Evolutionary conservation across 2,113 vertebrate species (phyloP).

Genomic region (Empidonax alnorum): DNA sequence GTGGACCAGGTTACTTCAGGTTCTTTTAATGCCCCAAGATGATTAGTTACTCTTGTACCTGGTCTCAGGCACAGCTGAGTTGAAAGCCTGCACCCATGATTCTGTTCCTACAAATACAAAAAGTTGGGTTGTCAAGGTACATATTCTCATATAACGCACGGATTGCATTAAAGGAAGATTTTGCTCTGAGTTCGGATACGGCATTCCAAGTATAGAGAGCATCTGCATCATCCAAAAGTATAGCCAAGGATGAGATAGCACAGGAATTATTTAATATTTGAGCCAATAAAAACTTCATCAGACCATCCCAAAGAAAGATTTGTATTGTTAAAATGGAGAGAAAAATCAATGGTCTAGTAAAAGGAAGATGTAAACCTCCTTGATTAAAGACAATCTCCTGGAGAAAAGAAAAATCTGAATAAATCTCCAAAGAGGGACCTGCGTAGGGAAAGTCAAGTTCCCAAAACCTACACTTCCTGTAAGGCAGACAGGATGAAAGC

Average conservation of each 20-base stretch:
- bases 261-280: slow-evolving; percentile 26
- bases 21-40: background rate
- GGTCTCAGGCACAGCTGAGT: background rate
- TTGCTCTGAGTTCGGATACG: slow-evolving; percentile 8
- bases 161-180: background rate
- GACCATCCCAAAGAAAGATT: slow-evolving; percentile 21
- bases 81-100: background rate
- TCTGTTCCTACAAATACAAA: background rate
- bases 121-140: background rate
- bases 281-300: slow-evolving; percentile 48
- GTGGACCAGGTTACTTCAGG: background rate
- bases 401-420: background rate
- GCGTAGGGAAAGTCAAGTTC: background rate
- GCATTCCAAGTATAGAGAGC: slow-evolving; percentile 18
- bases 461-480: background rate
- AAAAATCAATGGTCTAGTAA: background rate
- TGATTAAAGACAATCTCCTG: background rate
- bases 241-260: slow-evolving; percentile 42
- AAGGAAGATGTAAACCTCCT: background rate
- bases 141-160: background rate
- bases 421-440: background rate
- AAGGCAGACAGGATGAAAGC: background rate
- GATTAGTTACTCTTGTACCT: background rate
- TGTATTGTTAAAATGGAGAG: slow-evolving; percentile 3
- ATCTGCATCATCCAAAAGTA: slow-evolving; percentile 9